These are phyloP conservation scores for Chlamydotis undulata DNA, from an alignment of 2,113 vertebrate species.

Conservation along the genomic window DNA sequence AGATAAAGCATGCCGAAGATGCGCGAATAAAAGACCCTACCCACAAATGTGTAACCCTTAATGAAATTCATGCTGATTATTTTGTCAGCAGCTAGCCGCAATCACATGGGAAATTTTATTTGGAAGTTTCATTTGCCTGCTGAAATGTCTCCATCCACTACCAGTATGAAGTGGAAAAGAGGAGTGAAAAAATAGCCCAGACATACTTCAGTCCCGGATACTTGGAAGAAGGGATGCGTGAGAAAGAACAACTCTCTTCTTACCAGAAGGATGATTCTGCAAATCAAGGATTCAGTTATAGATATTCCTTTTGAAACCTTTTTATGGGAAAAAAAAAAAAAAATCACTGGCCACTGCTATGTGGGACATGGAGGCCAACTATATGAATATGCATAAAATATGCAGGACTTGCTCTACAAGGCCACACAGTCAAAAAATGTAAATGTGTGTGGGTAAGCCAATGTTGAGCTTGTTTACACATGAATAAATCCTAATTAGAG, in stretches of 20 bases:
- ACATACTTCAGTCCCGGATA: accelerated
- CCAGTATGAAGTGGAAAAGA: neutral
- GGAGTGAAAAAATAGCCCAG: neutral
- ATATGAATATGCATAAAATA: neutral
- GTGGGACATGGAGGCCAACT: neutral
- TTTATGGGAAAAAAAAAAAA: neutral
- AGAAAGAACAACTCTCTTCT: neutral
- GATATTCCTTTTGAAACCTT: neutral
- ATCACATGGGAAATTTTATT: neutral
- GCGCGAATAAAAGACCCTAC: neutral
- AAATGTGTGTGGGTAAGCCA: neutral
- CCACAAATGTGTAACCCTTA: neutral
- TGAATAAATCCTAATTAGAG: slow-evolving; percentile 16
- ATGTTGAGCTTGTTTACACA: neutral
- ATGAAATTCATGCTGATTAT: neutral
- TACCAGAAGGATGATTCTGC: neutral
- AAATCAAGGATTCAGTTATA: neutral
- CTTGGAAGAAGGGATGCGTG: accelerated
- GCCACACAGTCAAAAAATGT: neutral
- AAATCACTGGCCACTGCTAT: too few relatives aligned
- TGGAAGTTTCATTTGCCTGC: neutral
- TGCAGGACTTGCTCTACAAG: neutral
- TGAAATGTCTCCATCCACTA: neutral
- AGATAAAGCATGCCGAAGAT: neutral
- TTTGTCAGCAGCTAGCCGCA: neutral